These are phyloP conservation scores for Brachionus angularis DNA, from an alignment of 1,140 invertebrate species.

Conservation along the genomic window DNA sequence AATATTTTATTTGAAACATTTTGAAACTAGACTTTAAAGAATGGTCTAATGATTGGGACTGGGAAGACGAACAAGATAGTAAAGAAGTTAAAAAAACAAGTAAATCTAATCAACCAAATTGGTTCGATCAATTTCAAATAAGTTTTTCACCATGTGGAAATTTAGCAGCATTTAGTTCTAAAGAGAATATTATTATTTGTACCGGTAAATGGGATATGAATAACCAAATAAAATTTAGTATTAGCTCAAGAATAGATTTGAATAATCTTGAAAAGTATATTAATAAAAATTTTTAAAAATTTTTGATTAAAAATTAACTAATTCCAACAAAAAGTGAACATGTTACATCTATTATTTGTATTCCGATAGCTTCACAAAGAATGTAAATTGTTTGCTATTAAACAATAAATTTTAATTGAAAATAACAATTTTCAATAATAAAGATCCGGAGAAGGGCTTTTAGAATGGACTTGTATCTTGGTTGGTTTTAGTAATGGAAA, in stretches of 20 bases:
- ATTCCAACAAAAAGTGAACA: conserved; percentile 49
- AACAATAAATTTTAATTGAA: not conserved
- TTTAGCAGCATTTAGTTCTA: not conserved
- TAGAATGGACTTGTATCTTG: conserved; percentile 87
- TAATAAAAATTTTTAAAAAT: not conserved
- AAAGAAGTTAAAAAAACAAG: not conserved
- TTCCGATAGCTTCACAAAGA: conserved; percentile 64
- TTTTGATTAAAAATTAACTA: too few species aligned
- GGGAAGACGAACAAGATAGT: not conserved
- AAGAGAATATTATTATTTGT: conserved; percentile 8
- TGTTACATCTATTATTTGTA: conserved; percentile 52
- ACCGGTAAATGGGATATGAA: conserved; percentile 42
- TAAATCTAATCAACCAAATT: conserved; percentile 10
- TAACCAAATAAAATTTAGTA: conserved; percentile 24
- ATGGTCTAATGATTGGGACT: not conserved
- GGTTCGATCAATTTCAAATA: conserved; percentile 25
- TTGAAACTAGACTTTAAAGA: not conserved
- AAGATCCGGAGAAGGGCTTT: conserved; percentile 64
- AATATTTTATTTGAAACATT: not conserved
- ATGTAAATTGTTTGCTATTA: conserved; percentile 46
- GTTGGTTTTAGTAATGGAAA: conserved; percentile 78
- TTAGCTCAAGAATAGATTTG: conserved; percentile 6
- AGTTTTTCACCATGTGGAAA: conserved; percentile 37
- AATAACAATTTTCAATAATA: too few species aligned
- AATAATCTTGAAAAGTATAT: not conserved